These are phyloP conservation scores for Lepidothrix coronata DNA, from an alignment of 2,113 vertebrate genomes.

Conservation along the genomic window DNA sequence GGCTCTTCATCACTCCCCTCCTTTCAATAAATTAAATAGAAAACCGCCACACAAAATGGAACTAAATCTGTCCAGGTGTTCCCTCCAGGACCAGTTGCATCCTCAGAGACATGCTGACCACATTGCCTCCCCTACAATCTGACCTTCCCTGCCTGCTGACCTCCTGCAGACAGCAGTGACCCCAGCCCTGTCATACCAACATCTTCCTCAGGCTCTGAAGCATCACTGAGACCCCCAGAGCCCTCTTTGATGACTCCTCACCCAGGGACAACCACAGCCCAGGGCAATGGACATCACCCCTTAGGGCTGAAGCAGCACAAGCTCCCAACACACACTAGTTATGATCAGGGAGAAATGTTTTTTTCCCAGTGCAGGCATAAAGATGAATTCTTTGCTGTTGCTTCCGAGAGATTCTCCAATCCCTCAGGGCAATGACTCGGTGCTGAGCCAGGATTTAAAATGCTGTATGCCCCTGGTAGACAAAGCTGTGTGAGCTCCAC, in stretches of 20 bases:
- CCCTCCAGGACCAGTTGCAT: background rate
- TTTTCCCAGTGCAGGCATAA: background rate
- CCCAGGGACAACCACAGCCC: background rate
- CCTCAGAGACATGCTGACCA: rapidly evolving
- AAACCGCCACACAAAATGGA: background rate
- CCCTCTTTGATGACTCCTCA: background rate
- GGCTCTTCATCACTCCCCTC: rapidly evolving
- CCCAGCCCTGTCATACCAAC: background rate
- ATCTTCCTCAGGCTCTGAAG: background rate
- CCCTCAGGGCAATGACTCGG: background rate
- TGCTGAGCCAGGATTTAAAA: constrained; percentile 12
- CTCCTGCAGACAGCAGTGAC: background rate
- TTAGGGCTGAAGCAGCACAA: background rate
- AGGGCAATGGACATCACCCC: background rate
- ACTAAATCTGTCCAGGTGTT: background rate
- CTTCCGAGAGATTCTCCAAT: background rate
- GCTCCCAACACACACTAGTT: background rate
- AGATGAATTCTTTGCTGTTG: background rate
- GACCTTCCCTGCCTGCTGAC: background rate
- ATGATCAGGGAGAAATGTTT: background rate
- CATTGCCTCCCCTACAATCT: background rate
- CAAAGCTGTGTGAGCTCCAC: background rate
- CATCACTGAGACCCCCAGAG: background rate
- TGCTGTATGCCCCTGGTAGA: background rate
- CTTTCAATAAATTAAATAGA: background rate